Conservation (phyloP, 1,140 invertebrate genomes). For the Lepidurus couesii region DNA sequence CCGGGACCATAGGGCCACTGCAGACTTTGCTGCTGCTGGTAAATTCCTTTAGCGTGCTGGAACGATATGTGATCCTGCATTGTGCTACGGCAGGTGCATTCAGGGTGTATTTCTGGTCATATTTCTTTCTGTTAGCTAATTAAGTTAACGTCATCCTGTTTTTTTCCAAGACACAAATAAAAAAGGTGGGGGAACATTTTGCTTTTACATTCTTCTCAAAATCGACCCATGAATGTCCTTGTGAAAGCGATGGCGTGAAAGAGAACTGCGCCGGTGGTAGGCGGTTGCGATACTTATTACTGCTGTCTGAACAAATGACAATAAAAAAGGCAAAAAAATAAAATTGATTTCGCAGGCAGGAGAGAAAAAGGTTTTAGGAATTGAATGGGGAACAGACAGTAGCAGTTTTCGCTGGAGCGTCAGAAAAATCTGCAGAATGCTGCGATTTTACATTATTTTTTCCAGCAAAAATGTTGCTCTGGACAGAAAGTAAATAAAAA, state of each 20-base stretch:
- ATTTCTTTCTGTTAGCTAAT: slow-evolving; percentile 15
- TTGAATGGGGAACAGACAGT: neutral
- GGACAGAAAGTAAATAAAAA: neutral
- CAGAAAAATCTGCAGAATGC: neutral
- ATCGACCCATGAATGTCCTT: too few relatives aligned
- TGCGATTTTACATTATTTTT: neutral
- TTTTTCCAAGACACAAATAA: neutral
- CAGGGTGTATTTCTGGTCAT: neutral
- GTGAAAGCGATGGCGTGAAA: too few relatives aligned
- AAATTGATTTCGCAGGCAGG: too few relatives aligned
- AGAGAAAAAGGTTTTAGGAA: too few relatives aligned
- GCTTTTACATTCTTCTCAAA: neutral
- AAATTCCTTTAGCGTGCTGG: neutral
- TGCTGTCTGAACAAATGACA: too few relatives aligned
- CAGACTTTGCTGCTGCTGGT: neutral
- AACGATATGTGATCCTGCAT: neutral
- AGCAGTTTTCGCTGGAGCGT: neutral
- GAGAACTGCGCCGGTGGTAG: too few relatives aligned
- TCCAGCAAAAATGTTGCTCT: neutral
- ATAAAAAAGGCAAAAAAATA: too few relatives aligned
- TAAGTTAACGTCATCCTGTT: neutral
- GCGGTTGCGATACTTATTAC: too few relatives aligned
- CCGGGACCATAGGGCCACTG: slow-evolving; percentile 4
- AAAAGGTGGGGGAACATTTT: neutral
- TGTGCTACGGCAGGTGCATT: neutral